Evolutionary conservation across 2,888 invertebrate genomes (phyloP).

Genomic region (Patella pellucida): DNA sequence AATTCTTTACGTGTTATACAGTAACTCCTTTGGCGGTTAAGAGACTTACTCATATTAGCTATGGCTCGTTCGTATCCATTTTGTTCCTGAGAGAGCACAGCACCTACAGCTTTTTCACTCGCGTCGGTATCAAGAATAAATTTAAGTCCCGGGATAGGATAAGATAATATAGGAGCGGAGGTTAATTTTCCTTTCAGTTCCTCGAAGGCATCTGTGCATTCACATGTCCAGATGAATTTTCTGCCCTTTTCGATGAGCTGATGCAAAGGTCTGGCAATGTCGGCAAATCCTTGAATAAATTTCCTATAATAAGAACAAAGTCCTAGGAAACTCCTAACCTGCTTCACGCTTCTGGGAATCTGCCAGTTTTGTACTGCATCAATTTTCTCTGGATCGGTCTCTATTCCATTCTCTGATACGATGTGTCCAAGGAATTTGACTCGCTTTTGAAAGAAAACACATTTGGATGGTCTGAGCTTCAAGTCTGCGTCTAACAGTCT

Average conservation of each 20-base stretch:
- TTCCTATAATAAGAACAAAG: slow-evolving; percentile 29
- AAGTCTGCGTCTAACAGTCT: slow-evolving; percentile 30
- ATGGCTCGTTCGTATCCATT: slow-evolving; percentile 13
- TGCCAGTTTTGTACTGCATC: slow-evolving; percentile 30
- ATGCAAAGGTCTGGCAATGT: slow-evolving; percentile 29
- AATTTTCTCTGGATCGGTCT: slow-evolving; percentile 34
- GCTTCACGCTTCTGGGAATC: slow-evolving; percentile 20
- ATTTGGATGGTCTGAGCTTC: slow-evolving; percentile 39
- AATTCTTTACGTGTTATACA: slow-evolving; percentile 19
- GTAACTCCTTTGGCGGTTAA: slow-evolving; percentile 13
- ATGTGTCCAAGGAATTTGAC: slow-evolving; percentile 36
- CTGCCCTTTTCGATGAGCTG: slow-evolving; percentile 20
- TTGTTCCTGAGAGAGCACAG: no score
- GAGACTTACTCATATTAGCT: slow-evolving; percentile 20
- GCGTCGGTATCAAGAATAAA: slow-evolving; percentile 25
- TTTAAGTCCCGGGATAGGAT: slow-evolving; percentile 9
- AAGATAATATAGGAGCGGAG: slow-evolving; percentile 15
- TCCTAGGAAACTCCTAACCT: slow-evolving; percentile 31
- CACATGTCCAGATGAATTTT: slow-evolving; percentile 15
- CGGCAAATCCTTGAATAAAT: slow-evolving; percentile 30
- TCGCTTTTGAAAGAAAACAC: slow-evolving; percentile 29
- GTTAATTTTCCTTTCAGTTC: slow-evolving; percentile 17
- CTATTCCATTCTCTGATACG: slow-evolving; percentile 30
- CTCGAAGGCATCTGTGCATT: slow-evolving; percentile 23
- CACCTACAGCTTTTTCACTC: slow-evolving; percentile 16